Base-by-base conservation (phyloP, 2,888 invertebrate genomes). In the Aphidoletes aphidimyza region DNA sequence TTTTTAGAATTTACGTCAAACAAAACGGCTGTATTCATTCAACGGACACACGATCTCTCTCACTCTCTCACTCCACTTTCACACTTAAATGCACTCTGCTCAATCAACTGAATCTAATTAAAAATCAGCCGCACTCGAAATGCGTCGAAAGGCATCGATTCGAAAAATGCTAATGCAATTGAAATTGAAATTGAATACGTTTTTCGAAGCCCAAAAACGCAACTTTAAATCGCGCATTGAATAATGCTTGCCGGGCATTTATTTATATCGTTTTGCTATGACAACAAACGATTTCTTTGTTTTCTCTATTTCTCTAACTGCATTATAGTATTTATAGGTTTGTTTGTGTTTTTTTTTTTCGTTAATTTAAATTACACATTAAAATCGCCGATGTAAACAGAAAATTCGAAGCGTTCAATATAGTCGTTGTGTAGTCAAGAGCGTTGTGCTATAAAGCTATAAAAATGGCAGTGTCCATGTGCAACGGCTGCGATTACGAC, bases 61-160 rank as follows among this genome's bases (percentile, higher is more conserved):
- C 17, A 47, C 39, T 39, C 47, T 9, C 59, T 26, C 19, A 36
- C 78, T 78, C 36, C 36, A 78, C 81, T 81, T 81, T 81, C 81
- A 81, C 81, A 81, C 81, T 81, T 14, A 81, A 81, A 1, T 81
- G 81, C 81, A 81, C 81, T 37, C 37, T 81, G 81, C 36, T 37
- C 81, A n/a, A 81, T 81, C 81, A 81, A 81, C 81, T 37, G 81
- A 1, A 81, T 81, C 81, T 37, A 81, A 81, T 81, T 81, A 37
- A 81, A 81, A 37, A 6, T 36, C 6, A 54, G 19, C 14, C 36
- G 36, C 34, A 34, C 9, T 14, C 1, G 14, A 30, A 69, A 14
- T 1, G 34, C 30, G 26, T 45, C 14, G 45, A 11, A 11, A 11
- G n/a, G n/a, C n/a, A n/a, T n/a, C n/a, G n/a, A n/a, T n/a, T n/a